A percentile compares a stretch with the other conserved stretches of the same genome.
These are phyloP conservation scores for Tragelaphus strepsiceros DNA, from an alignment of 2,113 vertebrate genomes.

Conservation along the genomic window DNA sequence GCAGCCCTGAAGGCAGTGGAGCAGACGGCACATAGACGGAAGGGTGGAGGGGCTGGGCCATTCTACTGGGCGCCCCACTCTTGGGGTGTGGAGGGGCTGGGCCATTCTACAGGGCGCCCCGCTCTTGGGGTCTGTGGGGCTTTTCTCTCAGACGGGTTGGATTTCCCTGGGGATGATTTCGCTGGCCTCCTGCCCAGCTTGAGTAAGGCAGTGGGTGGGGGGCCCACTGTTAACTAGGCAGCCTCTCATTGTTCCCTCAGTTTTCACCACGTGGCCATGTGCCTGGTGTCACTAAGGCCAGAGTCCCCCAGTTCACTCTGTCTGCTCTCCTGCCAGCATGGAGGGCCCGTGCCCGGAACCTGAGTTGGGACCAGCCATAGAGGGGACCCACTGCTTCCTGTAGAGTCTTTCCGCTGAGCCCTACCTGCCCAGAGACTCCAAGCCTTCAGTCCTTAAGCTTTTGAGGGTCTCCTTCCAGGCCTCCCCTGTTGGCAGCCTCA, in stretches of 20 bases:
- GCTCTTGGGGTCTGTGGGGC: rapidly evolving
- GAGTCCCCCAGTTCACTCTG: neutral
- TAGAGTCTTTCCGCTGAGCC: neutral
- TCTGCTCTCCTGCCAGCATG: neutral
- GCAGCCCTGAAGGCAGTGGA: too few relatives aligned
- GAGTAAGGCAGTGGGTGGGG: too few relatives aligned
- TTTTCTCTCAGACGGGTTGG: neutral
- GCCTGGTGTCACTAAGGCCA: neutral
- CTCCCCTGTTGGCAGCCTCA: rapidly evolving
- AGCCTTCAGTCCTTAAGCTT: neutral
- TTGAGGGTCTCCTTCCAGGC: neutral
- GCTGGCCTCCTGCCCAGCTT: neutral
- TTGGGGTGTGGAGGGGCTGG: rapidly evolving
- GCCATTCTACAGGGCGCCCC: rapidly evolving
- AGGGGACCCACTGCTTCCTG: neutral
- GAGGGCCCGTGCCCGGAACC: rapidly evolving
- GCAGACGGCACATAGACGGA: rapidly evolving
- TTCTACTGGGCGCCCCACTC: rapidly evolving
- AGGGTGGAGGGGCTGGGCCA: rapidly evolving
- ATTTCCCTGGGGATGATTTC: neutral
- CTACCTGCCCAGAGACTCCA: neutral
- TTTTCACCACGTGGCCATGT: neutral
- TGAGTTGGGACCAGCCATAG: neutral
- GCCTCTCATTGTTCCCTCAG: neutral
- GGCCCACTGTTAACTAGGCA: rapidly evolving